Conservation (phyloP, 1,140 invertebrate species). For the Mactra quadrangularis region DNA sequence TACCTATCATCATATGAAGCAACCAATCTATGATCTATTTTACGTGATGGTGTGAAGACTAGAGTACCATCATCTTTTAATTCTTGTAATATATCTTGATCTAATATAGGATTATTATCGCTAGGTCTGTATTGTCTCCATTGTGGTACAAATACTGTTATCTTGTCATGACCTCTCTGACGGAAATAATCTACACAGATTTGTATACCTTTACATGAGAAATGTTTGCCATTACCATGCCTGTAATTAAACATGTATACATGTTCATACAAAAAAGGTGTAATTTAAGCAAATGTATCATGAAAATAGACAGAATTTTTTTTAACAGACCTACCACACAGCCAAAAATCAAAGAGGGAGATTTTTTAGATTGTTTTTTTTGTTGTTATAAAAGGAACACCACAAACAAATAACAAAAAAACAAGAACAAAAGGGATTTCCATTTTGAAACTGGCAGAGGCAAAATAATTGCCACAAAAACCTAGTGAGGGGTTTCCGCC, state of each 20-base stretch:
- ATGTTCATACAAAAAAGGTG: too few relatives aligned
- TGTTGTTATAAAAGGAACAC: too few relatives aligned
- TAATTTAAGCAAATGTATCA: too few relatives aligned
- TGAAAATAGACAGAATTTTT: too few relatives aligned
- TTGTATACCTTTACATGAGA: slow-evolving; percentile 96
- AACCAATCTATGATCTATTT: slow-evolving; percentile 91
- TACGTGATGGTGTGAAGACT: slow-evolving; percentile 96
- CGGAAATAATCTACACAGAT: slow-evolving; percentile 88
- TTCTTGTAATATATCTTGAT: slow-evolving; percentile 90
- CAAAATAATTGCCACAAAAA: too few relatives aligned
- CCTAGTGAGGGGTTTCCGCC: too few relatives aligned
- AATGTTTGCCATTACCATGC: slow-evolving; percentile 84
- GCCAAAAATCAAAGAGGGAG: too few relatives aligned
- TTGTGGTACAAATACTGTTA: slow-evolving; percentile 96
- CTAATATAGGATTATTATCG: slow-evolving; percentile 81
- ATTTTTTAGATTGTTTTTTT: too few relatives aligned
- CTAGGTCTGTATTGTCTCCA: slow-evolving; percentile 86
- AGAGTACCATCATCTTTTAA: slow-evolving; percentile 93
- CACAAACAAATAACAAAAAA: too few relatives aligned
- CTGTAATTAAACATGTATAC: background rate
- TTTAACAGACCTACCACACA: too few relatives aligned
- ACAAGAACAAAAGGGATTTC: too few relatives aligned
- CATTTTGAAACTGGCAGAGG: too few relatives aligned
- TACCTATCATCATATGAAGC: slow-evolving; percentile 95
- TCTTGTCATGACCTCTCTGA: slow-evolving; percentile 83